Percentiles rank a stretch among this genome's conserved stretches.
phyloP scores from a whole-genome alignment of 2,113 vertebrate species.

The Perognathus longimembris region DNA sequence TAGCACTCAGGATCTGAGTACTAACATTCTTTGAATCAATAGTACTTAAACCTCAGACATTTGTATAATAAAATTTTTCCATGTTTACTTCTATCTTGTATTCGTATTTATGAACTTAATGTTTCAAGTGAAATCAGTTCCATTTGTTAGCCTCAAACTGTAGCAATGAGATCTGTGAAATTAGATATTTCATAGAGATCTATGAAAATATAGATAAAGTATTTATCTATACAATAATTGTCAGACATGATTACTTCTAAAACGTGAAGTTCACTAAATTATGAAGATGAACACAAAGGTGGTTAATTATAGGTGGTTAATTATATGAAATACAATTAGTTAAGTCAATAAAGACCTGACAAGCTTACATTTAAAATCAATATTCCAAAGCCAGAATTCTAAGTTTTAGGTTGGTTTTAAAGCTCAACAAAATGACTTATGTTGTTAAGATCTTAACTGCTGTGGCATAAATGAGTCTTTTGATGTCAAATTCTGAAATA shows the following conservation, averaged over 20 bases:
- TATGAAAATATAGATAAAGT: conserved; percentile 26
- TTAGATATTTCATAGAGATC: too few species aligned
- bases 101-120: conserved; percentile 6
- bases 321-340: conserved; percentile 60
- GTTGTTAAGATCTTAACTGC: conserved; percentile 6
- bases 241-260: conserved; percentile 7
- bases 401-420: conserved; percentile 49
- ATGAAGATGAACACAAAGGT: background rate
- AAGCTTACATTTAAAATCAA: conserved; percentile 43
- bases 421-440: conserved; percentile 48
- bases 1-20: too few species aligned
- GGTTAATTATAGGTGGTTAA: conserved; percentile 32
- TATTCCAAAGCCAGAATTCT: conserved; percentile 19
- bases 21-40: background rate
- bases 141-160: conserved; percentile 2
- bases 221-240: conserved; percentile 35
- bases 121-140: background rate
- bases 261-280: conserved; percentile 2
- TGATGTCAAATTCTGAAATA: conserved; percentile 46
- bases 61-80: conserved; percentile 1
- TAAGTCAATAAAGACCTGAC: conserved; percentile 16
- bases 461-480: background rate
- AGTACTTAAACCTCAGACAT: conserved; percentile 9
- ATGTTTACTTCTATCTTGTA: background rate
- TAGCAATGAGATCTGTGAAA: background rate